Evolutionary conservation across 2,113 vertebrate species (phyloP), one percentile per base, ranked within the genome.

Genomic region (Nicator chloris): DNA sequence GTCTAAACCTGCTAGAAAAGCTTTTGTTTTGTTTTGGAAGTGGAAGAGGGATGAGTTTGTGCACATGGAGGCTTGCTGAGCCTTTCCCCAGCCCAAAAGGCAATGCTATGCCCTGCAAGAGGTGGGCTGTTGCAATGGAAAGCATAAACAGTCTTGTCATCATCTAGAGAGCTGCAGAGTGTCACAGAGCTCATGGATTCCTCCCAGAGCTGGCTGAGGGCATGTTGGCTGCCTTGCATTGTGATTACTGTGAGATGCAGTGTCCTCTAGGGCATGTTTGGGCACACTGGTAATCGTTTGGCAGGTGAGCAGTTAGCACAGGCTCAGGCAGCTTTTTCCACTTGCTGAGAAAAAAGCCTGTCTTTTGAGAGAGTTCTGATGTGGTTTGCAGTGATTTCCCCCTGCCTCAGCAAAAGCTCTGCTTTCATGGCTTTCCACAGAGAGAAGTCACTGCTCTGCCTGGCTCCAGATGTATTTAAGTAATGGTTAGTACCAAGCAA

Each of bases 261-360:
- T 56, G 72, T 88, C 88, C 93, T 94, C 64, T 40, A 94, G 93
- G 94, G 94, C 90, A 81, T 90, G 71, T 96, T 94, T 90, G 91
- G 86, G 73, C 92, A 88, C 75, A 60, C 26, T 3, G 4, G 54
- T 83, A 87, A 75, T 90, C 2, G 0, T 56, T 90, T 92, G 80
- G 77, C 93, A 88, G 88, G 92, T 94, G 71, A 93, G 72, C 79
- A 57, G 86, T 81, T 78, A 96, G 90, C 60, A 77, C 82, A 96
- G 89, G 91, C 93, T 95, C 60, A 33, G 88, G 69, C 95, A 77
- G 10, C 82, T 84, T 91, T 85, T 96, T 82, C 78, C 3, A 0
- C 73, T 94, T 82, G 66, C 90, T 21, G 49, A 65, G 69, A 83
- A 65, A 70, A 71, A 95, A 93, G 47, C 27, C 39, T 66, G 51